Evolutionary conservation across 2,113 vertebrate species (phyloP), one percentile per base, ranked within the genome.

Genomic region (Pelecanus crispus): DNA sequence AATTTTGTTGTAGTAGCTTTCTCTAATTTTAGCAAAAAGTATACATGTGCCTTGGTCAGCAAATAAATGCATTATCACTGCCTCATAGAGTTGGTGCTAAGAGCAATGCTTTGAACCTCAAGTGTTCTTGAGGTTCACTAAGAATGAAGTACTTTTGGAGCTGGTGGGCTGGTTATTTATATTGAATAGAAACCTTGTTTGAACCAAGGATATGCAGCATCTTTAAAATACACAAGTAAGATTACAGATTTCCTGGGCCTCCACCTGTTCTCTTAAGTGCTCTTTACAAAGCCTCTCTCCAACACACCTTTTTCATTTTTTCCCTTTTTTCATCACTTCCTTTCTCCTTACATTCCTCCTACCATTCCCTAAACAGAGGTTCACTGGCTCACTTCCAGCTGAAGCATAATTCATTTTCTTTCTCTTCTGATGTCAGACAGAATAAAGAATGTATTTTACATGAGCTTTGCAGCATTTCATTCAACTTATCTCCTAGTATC

Each of bases 51-150:
- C 61, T 74, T 36, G 28, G 29, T 29, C 11, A 1, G 61, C 38
- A 81, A 94, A 95, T 47, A 88, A 47, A 59, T 13, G 53, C 61
- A 61, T 26, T 67, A 84, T 59, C 82, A 3, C 62, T 31, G 50
- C 62, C 71, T 83, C 67, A 42, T 2, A 70, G 56, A 61, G 77
- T n/a, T 65, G 9, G 84, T 13, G 40, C 83, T 77, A 68, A 72
- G 45, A 87, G 71, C 49, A 92, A 40, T 13, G 80, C 96, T 96
- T 94, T 96, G 94, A 97, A 96, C 73, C 77, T 96, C 58, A 91
- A 97, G 96, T 82, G 92, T 53, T 85, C 92, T 95, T 88, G 61
- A 94, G 61, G 25, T 44, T 86, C 77, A 80, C 36, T 56, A 75
- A 61, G 77, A 79, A 80, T 68, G 36, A 91, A 89, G 92, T 68